Evolutionary conservation across 1,140 invertebrate genomes (phyloP).

Genomic region (Eueides isabella): DNA sequence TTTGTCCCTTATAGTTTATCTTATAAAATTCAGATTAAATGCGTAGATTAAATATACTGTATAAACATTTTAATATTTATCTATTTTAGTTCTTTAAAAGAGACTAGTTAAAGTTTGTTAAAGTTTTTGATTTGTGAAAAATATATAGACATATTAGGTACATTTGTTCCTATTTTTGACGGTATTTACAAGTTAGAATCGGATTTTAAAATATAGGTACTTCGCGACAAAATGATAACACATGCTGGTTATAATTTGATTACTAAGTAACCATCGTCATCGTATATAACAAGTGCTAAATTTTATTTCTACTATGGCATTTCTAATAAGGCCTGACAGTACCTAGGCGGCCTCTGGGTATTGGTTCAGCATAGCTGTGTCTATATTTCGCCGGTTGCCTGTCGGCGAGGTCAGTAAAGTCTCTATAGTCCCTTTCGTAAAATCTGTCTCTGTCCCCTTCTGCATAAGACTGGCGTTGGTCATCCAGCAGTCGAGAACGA

Average conservation of each 20-base stretch:
- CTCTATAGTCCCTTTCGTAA: constrained; percentile 71
- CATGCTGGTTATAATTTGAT: constrained; percentile 25
- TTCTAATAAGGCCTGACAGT: constrained; percentile 77
- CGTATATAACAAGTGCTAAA: constrained; percentile 29
- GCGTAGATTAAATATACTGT: background rate
- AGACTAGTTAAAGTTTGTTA: constrained; percentile 13
- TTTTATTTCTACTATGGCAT: constrained; percentile 70
- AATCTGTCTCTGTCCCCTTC: constrained; percentile 75
- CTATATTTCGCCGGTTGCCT: constrained; percentile 74
- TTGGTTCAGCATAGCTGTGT: constrained; percentile 80
- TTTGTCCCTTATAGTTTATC: background rate
- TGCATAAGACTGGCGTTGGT: constrained; percentile 68
- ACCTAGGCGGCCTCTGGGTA: constrained; percentile 74
- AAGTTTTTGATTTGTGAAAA: constrained; percentile 7
- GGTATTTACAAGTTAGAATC: constrained; percentile 34
- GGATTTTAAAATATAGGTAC: constrained; percentile 26
- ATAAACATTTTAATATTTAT: background rate
- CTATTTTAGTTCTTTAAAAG: constrained; percentile 1
- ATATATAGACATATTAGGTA: constrained; percentile 3
- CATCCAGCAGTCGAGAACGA: constrained; percentile 72
- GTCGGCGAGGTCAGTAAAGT: constrained; percentile 73
- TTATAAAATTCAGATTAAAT: background rate
- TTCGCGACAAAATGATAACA: constrained; percentile 23
- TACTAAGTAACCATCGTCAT: constrained; percentile 35
- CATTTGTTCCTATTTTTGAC: constrained; percentile 22